Percentiles rank a stretch among this genome's conserved stretches.
phyloP scores from a whole-genome alignment of 2,888 invertebrate genomes.

The Eristalis arbustorum region DNA sequence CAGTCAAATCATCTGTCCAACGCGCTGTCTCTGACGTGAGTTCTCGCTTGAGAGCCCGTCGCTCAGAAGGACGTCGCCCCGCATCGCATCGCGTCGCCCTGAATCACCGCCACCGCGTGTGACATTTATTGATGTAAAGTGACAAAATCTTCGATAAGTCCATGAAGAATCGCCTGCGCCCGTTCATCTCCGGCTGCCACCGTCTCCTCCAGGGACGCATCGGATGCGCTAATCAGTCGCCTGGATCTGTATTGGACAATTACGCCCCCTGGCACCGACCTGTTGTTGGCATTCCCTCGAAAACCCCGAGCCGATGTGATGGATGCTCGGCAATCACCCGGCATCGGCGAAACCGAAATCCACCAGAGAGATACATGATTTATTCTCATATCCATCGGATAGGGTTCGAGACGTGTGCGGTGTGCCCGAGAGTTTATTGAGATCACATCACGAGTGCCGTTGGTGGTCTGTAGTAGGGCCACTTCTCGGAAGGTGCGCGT shows the following conservation, averaged over 20 bases:
- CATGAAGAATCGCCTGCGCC: slow-evolving; percentile 55
- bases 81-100: not conserved
- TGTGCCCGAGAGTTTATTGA: slow-evolving; percentile 20
- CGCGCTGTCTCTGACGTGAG: not conserved
- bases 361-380: slow-evolving; percentile 40
- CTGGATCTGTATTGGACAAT: slow-evolving; percentile 56
- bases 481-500: slow-evolving; percentile 30
- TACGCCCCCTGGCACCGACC: slow-evolving; percentile 48
- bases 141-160: slow-evolving; percentile 66
- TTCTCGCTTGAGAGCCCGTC: slow-evolving; percentile 13
- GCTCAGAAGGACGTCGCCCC: not conserved
- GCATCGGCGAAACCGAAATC: slow-evolving; percentile 47
- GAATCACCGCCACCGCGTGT: slow-evolving; percentile 40
- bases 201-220: slow-evolving; percentile 18
- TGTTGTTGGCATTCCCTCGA: slow-evolving; percentile 56
- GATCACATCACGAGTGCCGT: slow-evolving; percentile 43
- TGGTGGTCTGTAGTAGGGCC: slow-evolving; percentile 36
- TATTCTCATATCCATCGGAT: slow-evolving; percentile 40
- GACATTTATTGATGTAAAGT: slow-evolving; percentile 68
- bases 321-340: slow-evolving; percentile 55
- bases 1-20: not conserved
- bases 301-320: slow-evolving; percentile 52
- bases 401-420: slow-evolving; percentile 34
- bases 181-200: slow-evolving; percentile 4
- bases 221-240: slow-evolving; percentile 6